Base-by-base conservation (phyloP, 2,888 invertebrate genomes). In the Amphimallon solstitiale region DNA sequence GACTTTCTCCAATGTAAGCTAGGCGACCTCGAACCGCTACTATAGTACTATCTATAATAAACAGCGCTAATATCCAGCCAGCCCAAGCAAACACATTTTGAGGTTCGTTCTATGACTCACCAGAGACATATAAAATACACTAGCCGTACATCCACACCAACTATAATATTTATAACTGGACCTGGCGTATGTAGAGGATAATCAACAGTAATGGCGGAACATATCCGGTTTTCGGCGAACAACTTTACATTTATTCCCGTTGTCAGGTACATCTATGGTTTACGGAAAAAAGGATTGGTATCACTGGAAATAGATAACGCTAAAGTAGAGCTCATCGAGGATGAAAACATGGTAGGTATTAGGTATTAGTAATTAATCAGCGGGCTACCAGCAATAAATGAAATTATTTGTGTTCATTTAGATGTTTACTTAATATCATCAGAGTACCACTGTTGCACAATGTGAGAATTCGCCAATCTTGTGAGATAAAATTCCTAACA, bases 121-220 rank as follows among this genome's bases (percentile, higher is more conserved):
- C 46, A 37, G 68, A 66, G 70, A 68, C 63, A 29, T 67, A 70
- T 70, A 70, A 70, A 69, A 66, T 66, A 67, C 65, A 66, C 60
- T 51, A 35, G 66, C 59, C 54, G 66, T 66, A 67, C 61, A 67
- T 70, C 69, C 65, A 29, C 52, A 60, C 67, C 66, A 63, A 66
- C 69, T 68, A 51, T 67, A 68, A 70, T 70, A 70, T 70, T 70
- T 70, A 70, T 51, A 51, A 51, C 51, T n/a, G 35, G 35, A 35
- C 9, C 10, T 15, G 21, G 15, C 15, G 67, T 5, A 29, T 29
- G 29, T 48, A 66, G 54, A 35, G 48, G 56, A 64, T 68, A 56
- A 69, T 51, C 51, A 51, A 51, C 51, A 35, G 35, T 51, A 51
- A 51, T 51, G 51, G 34, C 51, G 35, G 17, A 51, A 35, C 17